Conservation (phyloP, 2,113 vertebrate genomes). For the Pedetes capensis region DNA sequence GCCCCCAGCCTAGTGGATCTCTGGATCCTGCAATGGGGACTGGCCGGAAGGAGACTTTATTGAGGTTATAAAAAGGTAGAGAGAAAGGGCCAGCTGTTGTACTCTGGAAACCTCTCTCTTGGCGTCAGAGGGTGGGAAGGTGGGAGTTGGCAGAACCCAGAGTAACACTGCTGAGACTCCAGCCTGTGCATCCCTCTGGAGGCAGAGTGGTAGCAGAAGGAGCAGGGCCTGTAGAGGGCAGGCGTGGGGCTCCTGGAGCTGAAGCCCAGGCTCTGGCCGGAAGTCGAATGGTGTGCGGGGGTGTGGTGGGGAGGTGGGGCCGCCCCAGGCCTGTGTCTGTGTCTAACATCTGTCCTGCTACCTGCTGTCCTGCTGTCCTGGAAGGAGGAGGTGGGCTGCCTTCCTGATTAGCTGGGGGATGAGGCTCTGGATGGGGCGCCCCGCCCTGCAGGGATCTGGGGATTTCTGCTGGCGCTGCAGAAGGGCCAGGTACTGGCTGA, state of each 20-base stretch:
- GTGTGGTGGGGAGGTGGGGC: not conserved
- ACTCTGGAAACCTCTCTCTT: not conserved
- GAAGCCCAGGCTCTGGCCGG: not conserved
- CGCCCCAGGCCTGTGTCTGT: not conserved
- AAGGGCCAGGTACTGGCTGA: not conserved
- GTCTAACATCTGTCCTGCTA: slow-evolving; percentile 54
- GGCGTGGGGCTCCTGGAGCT: rapidly evolving
- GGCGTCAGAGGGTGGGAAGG: not conserved
- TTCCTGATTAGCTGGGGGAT: slow-evolving; percentile 7
- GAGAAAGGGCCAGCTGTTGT: not conserved
- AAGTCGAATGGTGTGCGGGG: rapidly evolving
- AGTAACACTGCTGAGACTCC: not conserved
- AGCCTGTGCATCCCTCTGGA: not conserved
- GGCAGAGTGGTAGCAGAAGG: not conserved
- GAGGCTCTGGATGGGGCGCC: not conserved
- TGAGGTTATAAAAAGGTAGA: not conserved
- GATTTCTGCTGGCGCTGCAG: not conserved
- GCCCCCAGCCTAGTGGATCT: not conserved
- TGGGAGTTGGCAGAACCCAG: rapidly evolving
- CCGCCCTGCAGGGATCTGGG: rapidly evolving
- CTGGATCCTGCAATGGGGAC: rapidly evolving
- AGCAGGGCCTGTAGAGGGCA: not conserved
- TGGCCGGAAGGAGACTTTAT: not conserved
- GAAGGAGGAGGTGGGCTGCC: slow-evolving; percentile 53
- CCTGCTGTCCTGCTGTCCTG: slow-evolving; percentile 62